These are phyloP conservation scores for Drosophila lacteicornis DNA, from an alignment of 1,140 invertebrate species.

Conservation along the genomic window DNA sequence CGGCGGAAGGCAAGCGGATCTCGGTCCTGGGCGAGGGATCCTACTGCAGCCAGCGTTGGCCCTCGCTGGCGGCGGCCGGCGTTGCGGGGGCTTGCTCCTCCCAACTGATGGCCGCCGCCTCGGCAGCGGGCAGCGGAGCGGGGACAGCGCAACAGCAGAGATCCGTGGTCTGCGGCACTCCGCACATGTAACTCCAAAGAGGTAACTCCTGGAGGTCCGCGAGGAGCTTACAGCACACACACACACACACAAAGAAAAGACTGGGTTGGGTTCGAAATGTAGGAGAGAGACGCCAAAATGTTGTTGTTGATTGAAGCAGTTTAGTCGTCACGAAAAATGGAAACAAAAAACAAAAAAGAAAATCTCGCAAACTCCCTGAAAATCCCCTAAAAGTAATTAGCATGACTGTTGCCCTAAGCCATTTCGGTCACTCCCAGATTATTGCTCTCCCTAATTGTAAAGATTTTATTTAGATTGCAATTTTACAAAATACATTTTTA, in stretches of 20 bases:
- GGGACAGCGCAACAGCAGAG: conserved; percentile 72
- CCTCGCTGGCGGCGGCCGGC: conserved; percentile 73
- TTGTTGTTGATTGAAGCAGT: conserved; percentile 79
- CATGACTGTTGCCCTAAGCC: conserved; percentile 18
- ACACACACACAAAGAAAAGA: conserved; percentile 46
- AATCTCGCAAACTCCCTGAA: conserved; percentile 29
- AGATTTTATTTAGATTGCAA: conserved; percentile 22
- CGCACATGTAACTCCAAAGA: conserved; percentile 73
- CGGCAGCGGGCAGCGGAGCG: conserved; percentile 73
- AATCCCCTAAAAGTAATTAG: conserved; percentile 26
- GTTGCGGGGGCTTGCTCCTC: conserved; percentile 79
- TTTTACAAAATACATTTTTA: conserved; percentile 35
- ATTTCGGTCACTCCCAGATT: conserved; percentile 2
- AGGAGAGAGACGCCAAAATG: conserved; percentile 74
- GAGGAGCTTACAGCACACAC: conserved; percentile 22
- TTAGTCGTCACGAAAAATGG: conserved; percentile 67
- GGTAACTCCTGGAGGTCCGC: conserved; percentile 22
- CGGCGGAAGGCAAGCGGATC: conserved; percentile 74
- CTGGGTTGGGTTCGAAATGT: conserved; percentile 37
- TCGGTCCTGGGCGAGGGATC: conserved; percentile 80
- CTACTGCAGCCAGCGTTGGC: conserved; percentile 83
- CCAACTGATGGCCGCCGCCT: conserved; percentile 75
- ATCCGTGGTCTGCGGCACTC: conserved; percentile 80
- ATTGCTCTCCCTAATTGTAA: conserved; percentile 3
- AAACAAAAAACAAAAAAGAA: conserved; percentile 42